Conservation (phyloP, 2,888 invertebrate species). For the Phortica magna region DNA sequence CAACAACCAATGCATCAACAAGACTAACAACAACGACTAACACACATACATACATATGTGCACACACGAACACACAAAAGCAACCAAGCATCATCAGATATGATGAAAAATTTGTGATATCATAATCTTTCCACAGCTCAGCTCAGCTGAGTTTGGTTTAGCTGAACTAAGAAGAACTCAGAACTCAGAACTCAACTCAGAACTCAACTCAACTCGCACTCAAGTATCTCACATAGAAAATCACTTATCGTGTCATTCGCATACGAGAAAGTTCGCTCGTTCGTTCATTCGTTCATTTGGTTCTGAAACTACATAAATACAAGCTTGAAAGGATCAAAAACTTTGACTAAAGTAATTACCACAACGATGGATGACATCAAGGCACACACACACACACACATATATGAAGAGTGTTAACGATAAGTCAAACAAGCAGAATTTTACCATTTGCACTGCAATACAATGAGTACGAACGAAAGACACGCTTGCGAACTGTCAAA, state of each 20-base stretch:
- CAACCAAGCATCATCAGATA: slow-evolving; percentile 34
- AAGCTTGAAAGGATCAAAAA: slow-evolving; percentile 66
- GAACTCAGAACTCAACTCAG: too few relatives aligned
- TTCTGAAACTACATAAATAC: slow-evolving; percentile 60
- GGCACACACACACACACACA: slow-evolving; percentile 15
- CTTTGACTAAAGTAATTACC: slow-evolving; percentile 71
- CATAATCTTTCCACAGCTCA: slow-evolving; percentile 56
- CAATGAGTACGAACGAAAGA: too few relatives aligned
- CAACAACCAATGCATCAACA: slow-evolving; percentile 16
- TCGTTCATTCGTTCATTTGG: slow-evolving; percentile 48
- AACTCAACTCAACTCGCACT: slow-evolving; percentile 47
- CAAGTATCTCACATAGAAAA: slow-evolving; percentile 73
- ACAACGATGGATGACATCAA: slow-evolving; percentile 36
- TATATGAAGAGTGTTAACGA: neutral
- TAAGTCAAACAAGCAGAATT: too few relatives aligned
- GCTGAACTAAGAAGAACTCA: neutral
- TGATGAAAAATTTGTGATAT: slow-evolving; percentile 62
- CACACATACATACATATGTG: neutral
- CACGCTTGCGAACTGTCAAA: too few relatives aligned
- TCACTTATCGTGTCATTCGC: slow-evolving; percentile 64
- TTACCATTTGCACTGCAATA: too few relatives aligned
- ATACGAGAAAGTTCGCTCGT: slow-evolving; percentile 33
- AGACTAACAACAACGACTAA: neutral
- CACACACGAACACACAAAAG: slow-evolving; percentile 41
- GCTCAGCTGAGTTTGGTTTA: neutral